Conservation (phyloP, 2,113 vertebrate species). For the Enhydra lutris region DNA sequence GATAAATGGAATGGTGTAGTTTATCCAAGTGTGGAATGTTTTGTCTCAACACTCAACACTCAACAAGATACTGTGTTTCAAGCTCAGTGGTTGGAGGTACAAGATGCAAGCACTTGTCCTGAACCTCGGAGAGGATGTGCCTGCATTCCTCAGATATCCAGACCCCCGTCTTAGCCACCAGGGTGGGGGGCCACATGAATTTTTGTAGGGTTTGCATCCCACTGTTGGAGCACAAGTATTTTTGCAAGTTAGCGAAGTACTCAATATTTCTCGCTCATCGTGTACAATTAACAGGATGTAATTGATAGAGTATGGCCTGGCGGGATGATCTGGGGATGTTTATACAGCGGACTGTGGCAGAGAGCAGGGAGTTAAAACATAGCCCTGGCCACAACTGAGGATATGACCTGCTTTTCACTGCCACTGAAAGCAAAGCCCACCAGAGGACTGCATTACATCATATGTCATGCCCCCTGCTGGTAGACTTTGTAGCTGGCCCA, state of each 20-base stretch:
- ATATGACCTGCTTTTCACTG: background rate
- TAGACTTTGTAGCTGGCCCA: background rate
- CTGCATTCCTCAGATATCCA: background rate
- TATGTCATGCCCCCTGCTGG: background rate
- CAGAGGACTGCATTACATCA: background rate
- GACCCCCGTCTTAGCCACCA: background rate
- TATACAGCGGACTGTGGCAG: background rate
- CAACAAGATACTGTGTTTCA: background rate
- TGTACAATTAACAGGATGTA: background rate
- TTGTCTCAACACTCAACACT: too few species aligned
- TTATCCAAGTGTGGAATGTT: too few species aligned
- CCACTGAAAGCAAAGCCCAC: too few species aligned
- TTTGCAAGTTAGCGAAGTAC: too few species aligned
- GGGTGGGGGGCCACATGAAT: background rate
- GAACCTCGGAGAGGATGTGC: background rate
- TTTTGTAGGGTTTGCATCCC: background rate
- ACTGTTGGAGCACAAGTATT: background rate
- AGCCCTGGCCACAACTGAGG: too few species aligned
- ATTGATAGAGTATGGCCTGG: too few species aligned
- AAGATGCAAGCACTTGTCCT: background rate
- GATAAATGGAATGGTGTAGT: too few species aligned
- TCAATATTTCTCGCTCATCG: background rate
- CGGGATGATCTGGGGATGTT: background rate
- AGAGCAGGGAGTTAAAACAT: background rate
- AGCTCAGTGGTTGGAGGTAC: rapidly evolving